Base-by-base conservation (phyloP, 2,888 invertebrate species). In the Argyresthia goedartella region DNA sequence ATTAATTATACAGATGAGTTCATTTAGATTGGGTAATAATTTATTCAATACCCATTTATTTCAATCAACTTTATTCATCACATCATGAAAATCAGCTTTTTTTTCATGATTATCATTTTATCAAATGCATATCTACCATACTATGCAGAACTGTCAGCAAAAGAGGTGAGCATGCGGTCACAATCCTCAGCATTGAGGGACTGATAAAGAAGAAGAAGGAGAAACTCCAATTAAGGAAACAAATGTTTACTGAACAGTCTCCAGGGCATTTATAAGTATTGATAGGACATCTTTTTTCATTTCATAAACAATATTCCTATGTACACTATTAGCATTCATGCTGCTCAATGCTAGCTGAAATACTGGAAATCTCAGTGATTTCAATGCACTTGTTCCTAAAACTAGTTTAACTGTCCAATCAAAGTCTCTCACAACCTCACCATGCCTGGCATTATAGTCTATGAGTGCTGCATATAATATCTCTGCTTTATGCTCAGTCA, bases 391-490 rank as follows among this genome's bases (percentile, higher is more conserved):
- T 44, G 73, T 76, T 8, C 82, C 82, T 48, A 71, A 56, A 45
- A 79, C 63, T 48, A 69, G 56, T 61, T 81, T 81, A 7, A 80
- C 54, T 49, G 59, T 46, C 80, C 81, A 82, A 58, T 78, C 69
- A 63, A 73, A 74, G 52, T 67, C 60, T 14, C 56, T 57, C 11
- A 77, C 43, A 46, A 63, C 66, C 57, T 78, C 71, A 52, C 77
- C 73, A 57, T 63, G 62, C 15, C 13, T 55, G 62, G 74, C 72
- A 49, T 70, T 76, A 41, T 69, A 61, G 43, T 67, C 55, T 54
- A 68, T 59, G 1, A 80, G 56, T 49, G 64, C 63, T 45, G 64
- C 59, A 56, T 65, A 65, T 9, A 77, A 53, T 33, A 79, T 51
- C 55, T 68, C 62, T 1, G 57, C 59, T 57, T 67, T 70, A 47